Evolutionary conservation across 1,140 invertebrate genomes (phyloP).

Genomic region (Amyelois transitella): DNA sequence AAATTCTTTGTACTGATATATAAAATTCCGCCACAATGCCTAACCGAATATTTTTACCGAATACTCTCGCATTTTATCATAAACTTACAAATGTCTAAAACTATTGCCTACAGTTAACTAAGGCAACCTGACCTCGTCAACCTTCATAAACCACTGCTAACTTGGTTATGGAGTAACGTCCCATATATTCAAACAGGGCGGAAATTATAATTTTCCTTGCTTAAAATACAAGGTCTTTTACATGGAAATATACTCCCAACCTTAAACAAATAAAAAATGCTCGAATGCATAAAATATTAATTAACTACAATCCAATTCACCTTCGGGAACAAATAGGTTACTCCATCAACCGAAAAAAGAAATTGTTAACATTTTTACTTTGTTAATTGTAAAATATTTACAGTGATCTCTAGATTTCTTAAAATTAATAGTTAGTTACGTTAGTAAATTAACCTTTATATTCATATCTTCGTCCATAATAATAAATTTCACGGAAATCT

Average conservation of each 20-base stretch:
- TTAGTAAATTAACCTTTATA: constrained; percentile 13
- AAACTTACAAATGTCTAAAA: constrained; percentile 47
- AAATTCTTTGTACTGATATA: constrained; percentile 70
- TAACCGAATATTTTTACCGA: constrained; percentile 44
- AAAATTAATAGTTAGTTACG: constrained; percentile 15
- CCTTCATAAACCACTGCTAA: constrained; percentile 21
- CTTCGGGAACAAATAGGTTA: constrained; percentile 8
- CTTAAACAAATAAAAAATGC: not conserved
- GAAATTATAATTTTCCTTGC: not conserved
- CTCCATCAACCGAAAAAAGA: constrained; percentile 27
- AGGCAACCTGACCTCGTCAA: constrained; percentile 35
- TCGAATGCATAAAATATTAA: not conserved
- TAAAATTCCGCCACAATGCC: constrained; percentile 44
- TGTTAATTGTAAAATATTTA: constrained; percentile 45
- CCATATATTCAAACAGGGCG: constrained; percentile 16
- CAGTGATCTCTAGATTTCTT: constrained; percentile 30
- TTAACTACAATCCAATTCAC: not conserved
- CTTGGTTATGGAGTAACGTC: constrained; percentile 21
- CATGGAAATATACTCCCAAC: not conserved
- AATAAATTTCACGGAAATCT: not conserved
- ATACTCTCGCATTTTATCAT: constrained; percentile 46
- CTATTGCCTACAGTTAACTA: constrained; percentile 47
- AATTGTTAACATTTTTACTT: constrained; percentile 32
- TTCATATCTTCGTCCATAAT: not conserved
- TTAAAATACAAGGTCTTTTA: not conserved